Base-by-base conservation (phyloP, 2,113 vertebrate species). In the Ranitomeya variabilis region DNA sequence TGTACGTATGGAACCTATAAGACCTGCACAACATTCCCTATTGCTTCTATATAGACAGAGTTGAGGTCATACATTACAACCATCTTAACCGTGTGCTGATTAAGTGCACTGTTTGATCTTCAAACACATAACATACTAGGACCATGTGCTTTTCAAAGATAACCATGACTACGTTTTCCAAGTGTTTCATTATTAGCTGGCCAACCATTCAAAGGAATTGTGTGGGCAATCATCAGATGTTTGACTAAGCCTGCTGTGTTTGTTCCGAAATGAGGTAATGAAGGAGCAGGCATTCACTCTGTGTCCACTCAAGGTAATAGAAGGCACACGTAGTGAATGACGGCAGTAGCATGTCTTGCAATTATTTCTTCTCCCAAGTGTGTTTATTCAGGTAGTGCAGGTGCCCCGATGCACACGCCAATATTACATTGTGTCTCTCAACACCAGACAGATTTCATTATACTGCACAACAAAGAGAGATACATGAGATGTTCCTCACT, bases 161-260 rank as follows among this genome's bases (percentile, higher is more conserved):
- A 80, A 67, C 77, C 60, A 71, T 67, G 77, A 59, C 59, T 64
- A 64, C 62, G 57, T 52, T 52, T 45, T 87, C 51, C 62, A 71
- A 87, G 78, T 87, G 77, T 80, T 80, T 80, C 62, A 80, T 67
- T 80, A 80, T 71, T 69, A 80, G 21, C 52, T 55, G 62, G 45
- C 62, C 19, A 52, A 15, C 19, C 77, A 80, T 80, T 55, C 59
- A 79, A 80, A 87, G 85, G 21, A 87, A 71, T 87, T 80, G 51
- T 81, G 64, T 26, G 51, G 80, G 78, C 64, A 59, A 71, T 80
- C 78, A 67, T 80, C 31, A 80, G 59, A 80, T 87, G 86, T 80
- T 80, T 87, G 77, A 64, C 64, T 87, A 81, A 71, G 45, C 64
- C n/a, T 67, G n/a, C 13, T 80, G 77, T 87, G 64, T 87, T 87